These are phyloP conservation scores for Scartelaos histophorus DNA, from an alignment of 2,113 vertebrate genomes.

Conservation along the genomic window DNA sequence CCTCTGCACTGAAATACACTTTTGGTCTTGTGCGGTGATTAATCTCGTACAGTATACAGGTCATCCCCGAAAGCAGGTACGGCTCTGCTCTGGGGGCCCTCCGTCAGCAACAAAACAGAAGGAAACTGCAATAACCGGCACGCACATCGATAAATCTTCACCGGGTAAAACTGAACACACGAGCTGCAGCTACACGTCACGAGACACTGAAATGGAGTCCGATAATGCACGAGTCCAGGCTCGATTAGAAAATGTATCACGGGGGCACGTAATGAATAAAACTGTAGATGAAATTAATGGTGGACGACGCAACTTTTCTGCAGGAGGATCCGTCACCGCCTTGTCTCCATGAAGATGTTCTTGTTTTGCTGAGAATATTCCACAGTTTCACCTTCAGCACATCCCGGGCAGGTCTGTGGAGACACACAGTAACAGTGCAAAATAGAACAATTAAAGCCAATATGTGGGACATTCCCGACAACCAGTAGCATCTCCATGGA, in stretches of 20 bases:
- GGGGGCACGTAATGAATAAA: constrained; percentile 44
- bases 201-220: constrained; percentile 42
- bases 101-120: constrained; percentile 76
- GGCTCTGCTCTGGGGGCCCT: constrained; percentile 75
- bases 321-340: too few species aligned
- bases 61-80: constrained; percentile 74
- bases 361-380: too few species aligned
- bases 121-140: constrained; percentile 74
- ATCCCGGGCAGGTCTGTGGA: too few species aligned
- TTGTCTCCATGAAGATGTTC: too few species aligned
- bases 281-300: background rate
- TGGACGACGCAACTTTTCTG: too few species aligned
- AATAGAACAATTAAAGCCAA: too few species aligned
- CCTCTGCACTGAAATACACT: constrained; percentile 50
- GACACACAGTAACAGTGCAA: too few species aligned
- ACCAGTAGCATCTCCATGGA: too few species aligned
- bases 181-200: constrained; percentile 70
- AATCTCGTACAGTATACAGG: constrained; percentile 76
- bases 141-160: constrained; percentile 74
- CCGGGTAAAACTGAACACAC: constrained; percentile 71
- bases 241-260: constrained; percentile 70
- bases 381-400: too few species aligned
- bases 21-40: constrained; percentile 75
- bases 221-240: constrained; percentile 36
- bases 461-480: too few species aligned